Evolutionary conservation across 2,113 vertebrate species (phyloP).

Genomic region (Oreotrochilus melanogaster): DNA sequence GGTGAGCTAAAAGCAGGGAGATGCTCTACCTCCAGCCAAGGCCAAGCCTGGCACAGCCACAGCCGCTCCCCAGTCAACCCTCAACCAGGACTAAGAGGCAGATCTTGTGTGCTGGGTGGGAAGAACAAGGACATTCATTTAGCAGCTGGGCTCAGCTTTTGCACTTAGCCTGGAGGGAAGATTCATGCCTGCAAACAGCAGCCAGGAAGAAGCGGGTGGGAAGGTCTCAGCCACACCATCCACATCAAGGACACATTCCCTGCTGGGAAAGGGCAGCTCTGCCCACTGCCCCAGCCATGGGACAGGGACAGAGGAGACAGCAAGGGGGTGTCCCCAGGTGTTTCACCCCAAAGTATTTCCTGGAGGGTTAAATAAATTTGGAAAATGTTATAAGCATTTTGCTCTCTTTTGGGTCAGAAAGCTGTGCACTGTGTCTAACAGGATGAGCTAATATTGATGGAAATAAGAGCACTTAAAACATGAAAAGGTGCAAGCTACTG

Average conservation of each 20-base stretch:
- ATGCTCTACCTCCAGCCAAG: background rate
- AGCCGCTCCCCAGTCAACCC: background rate
- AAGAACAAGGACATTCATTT: background rate
- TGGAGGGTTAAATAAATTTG: background rate
- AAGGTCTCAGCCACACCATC: background rate
- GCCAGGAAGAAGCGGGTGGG: background rate
- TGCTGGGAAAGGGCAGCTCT: background rate
- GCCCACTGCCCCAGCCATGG: background rate
- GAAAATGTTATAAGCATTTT: background rate
- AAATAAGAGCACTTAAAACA: background rate
- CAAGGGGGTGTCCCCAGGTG: background rate
- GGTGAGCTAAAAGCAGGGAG: accelerated
- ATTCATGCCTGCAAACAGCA: background rate
- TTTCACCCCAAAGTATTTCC: background rate
- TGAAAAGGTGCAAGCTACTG: background rate
- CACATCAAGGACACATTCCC: background rate
- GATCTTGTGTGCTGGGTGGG: accelerated
- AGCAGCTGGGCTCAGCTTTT: background rate
- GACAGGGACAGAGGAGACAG: background rate
- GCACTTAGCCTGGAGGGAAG: background rate
- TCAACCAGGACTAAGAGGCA: background rate
- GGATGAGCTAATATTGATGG: background rate
- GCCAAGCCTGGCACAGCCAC: background rate
- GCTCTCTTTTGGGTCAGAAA: background rate
- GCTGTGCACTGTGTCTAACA: background rate